These are phyloP conservation scores for Anguilla pacifica DNA, from an alignment of 2,797 vertebrate species.

Conservation along the genomic window DNA sequence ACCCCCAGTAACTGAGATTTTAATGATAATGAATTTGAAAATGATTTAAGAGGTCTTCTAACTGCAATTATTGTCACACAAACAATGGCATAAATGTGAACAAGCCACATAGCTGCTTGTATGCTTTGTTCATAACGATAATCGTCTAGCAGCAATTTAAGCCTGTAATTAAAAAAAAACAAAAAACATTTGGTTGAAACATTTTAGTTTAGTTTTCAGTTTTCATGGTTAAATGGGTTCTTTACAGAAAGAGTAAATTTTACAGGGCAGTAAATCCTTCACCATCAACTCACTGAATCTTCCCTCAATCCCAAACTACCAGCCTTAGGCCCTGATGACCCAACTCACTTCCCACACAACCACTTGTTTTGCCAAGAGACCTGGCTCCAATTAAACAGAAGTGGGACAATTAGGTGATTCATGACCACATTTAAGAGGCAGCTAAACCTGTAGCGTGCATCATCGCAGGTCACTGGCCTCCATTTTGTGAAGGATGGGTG, in stretches of 20 bases:
- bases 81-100: neutral
- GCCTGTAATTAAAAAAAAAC: neutral
- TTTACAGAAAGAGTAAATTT: neutral
- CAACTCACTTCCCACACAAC: neutral
- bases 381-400: neutral
- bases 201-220: neutral
- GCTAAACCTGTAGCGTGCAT: neutral
- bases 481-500: neutral
- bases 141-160: neutral
- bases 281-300: neutral
- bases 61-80: neutral
- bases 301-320: neutral
- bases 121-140: neutral
- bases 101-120: neutral
- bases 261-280: neutral
- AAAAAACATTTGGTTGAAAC: neutral
- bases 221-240: neutral
- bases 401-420: neutral
- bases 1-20: no score
- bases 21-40: no score
- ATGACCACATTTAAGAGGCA: neutral
- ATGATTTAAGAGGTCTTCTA: neutral
- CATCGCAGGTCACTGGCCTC: neutral
- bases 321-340: neutral
- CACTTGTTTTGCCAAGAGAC: neutral